Evolutionary conservation across 64 coral and sea anemone genomes (phyloP).

Genomic region (Catalaphyllia jardinei): DNA sequence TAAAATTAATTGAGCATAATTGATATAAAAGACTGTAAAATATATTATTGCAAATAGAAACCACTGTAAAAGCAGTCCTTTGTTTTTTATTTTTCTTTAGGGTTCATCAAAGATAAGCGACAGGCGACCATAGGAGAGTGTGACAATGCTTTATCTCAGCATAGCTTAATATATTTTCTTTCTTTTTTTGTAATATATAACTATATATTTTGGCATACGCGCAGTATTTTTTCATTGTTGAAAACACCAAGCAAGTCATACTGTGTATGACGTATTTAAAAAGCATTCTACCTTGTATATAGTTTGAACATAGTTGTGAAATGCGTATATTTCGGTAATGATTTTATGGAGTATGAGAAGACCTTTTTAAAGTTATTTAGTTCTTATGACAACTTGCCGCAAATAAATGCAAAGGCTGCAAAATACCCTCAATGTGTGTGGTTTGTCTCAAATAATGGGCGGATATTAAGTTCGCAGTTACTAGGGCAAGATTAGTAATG

Average conservation of each 20-base stretch:
- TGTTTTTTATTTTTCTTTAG: background rate
- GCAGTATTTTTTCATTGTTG: constrained; percentile 20
- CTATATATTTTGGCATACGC: background rate
- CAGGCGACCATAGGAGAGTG: constrained; percentile 18
- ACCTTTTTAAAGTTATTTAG: constrained; percentile 20
- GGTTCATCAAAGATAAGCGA: constrained; percentile 40
- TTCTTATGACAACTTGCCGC: background rate
- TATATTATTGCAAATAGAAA: no score
- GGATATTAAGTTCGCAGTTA: no score
- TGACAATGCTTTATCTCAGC: background rate
- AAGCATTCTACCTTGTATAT: constrained; percentile 23
- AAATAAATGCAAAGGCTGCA: constrained; percentile 10
- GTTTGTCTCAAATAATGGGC: background rate
- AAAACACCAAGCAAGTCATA: constrained; percentile 33
- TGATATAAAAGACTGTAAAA: no score
- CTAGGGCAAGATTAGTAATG: no score
- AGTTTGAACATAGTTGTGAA: constrained; percentile 29
- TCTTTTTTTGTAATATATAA: constrained; percentile 33
- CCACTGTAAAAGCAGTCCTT: no score
- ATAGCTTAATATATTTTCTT: constrained; percentile 8
- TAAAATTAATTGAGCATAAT: no score
- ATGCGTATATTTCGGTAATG: background rate
- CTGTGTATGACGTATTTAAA: constrained; percentile 45
- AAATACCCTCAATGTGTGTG: background rate
- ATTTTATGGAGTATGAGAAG: background rate